phyloP scores from a whole-genome alignment of 1,140 invertebrate genomes.

The Monochamus saltuarius region DNA sequence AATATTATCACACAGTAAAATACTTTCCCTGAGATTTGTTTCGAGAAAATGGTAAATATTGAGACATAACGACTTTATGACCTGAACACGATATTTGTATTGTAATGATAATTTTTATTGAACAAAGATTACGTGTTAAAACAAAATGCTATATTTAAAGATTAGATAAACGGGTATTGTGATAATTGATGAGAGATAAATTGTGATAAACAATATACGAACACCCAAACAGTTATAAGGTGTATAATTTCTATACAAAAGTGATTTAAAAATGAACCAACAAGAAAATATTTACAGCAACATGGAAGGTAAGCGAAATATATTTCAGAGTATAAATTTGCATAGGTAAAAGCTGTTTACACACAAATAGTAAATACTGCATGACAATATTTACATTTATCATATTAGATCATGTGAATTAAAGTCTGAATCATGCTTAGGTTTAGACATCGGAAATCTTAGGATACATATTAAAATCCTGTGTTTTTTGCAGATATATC shows the following conservation, averaged over 20 bases:
- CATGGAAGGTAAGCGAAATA: conserved; percentile 1
- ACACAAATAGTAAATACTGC: no score
- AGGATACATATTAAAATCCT: no score
- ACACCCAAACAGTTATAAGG: neutral
- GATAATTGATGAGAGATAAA: neutral
- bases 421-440: no score
- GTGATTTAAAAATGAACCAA: neutral
- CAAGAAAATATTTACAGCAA: conserved; percentile 5
- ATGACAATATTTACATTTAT: no score
- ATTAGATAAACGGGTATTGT: conserved; percentile 5
- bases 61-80: neutral
- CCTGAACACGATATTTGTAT: neutral
- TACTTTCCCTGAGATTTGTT: neutral
- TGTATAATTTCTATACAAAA: neutral
- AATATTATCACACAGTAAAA: neutral
- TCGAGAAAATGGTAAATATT: neutral
- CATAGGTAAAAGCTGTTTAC: no score
- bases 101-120: neutral
- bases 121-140: neutral
- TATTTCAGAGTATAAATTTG: no score
- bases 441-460: no score
- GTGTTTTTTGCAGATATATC: no score
- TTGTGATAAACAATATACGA: neutral
- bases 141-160: neutral
- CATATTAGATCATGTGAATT: no score